phyloP scores from a whole-genome alignment of 2,113 vertebrate genomes.

The Archocentrus centrarchus region DNA sequence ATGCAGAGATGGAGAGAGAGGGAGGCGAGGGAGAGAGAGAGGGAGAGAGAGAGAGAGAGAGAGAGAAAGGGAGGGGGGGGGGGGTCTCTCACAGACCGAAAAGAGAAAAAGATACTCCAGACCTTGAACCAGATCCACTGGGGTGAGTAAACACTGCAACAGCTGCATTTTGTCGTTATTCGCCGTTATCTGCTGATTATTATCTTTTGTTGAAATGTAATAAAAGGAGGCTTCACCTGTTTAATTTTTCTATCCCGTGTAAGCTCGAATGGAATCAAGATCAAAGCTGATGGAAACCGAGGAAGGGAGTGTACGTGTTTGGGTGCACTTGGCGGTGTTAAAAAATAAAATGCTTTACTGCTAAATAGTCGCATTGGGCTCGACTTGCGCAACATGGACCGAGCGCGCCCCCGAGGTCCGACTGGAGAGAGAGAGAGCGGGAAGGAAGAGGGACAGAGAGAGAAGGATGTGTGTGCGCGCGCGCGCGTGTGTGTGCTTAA shows the following conservation, averaged over 20 bases:
- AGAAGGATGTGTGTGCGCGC: not conserved
- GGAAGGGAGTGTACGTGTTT: not conserved
- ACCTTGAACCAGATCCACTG: conserved; percentile 59
- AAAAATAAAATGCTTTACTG: conserved; percentile 15
- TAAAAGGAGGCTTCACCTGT: not conserved
- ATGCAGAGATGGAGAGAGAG: conserved; percentile 58
- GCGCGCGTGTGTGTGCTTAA: conserved; percentile 31
- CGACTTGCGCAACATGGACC: conserved; percentile 15
- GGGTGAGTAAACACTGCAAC: conserved; percentile 7
- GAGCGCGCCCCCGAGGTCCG: conserved; percentile 31
- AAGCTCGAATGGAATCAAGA: conserved; percentile 18
- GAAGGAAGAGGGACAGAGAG: not conserved
- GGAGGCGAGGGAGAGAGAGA: not conserved
- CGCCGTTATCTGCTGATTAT: not conserved
- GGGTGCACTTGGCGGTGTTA: not conserved
- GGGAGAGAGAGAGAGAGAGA: not conserved
- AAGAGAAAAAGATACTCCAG: conserved; percentile 24
- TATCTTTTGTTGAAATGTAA: not conserved
- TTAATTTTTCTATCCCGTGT: not conserved
- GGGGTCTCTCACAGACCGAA: not conserved
- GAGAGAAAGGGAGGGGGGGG: not conserved
- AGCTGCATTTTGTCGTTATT: not conserved
- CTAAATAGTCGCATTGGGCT: conserved; percentile 41
- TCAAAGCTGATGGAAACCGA: conserved; percentile 17
- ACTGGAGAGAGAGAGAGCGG: not conserved